phyloP scores from a whole-genome alignment of 2,797 vertebrate genomes.

The Lophotriccus pileatus region DNA sequence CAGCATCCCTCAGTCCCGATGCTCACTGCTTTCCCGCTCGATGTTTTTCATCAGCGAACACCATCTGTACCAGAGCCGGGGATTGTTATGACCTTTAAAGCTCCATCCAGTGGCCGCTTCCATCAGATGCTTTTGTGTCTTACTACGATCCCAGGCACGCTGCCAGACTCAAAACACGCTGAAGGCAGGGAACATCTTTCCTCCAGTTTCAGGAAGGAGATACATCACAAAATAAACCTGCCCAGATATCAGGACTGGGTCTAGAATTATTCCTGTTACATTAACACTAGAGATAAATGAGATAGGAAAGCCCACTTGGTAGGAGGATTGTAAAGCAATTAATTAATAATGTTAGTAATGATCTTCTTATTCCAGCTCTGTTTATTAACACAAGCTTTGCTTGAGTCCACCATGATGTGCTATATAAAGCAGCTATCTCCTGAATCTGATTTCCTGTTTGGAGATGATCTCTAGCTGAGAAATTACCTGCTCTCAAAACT shows the following conservation, averaged over 20 bases:
- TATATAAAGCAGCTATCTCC: conserved; percentile 25
- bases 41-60: background rate
- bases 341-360: background rate
- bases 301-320: background rate
- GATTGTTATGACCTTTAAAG: conserved; percentile 21
- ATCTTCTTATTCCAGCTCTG: conserved; percentile 19
- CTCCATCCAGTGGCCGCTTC: conserved; percentile 47
- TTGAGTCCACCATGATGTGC: conserved; percentile 11
- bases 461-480: conserved; percentile 62
- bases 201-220: background rate
- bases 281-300: background rate
- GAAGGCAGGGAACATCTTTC: background rate
- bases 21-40: background rate
- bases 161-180: background rate
- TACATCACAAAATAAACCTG: background rate
- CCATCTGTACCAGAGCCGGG: background rate
- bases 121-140: background rate
- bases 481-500: conserved; percentile 65
- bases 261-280: background rate
- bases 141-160: background rate
- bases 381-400: conserved; percentile 23
- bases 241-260: background rate
- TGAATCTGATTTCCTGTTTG: conserved; percentile 54
- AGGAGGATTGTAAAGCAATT: conserved; percentile 6
- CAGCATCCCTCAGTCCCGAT: background rate